These are phyloP conservation scores for Cantharis rustica DNA, from an alignment of 2,888 invertebrate species.

Conservation along the genomic window DNA sequence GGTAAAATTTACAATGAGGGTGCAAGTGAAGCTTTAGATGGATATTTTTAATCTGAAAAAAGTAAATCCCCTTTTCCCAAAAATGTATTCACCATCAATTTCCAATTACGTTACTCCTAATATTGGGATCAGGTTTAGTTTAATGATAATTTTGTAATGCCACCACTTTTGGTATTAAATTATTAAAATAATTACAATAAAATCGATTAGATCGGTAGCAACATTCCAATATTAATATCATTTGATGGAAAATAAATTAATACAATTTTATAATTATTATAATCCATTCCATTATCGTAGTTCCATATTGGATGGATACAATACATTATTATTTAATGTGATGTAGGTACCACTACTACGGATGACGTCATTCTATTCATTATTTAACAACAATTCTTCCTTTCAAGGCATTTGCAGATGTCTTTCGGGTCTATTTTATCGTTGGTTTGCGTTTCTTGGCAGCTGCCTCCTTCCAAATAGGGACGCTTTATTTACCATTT, in stretches of 20 bases:
- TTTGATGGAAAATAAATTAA: background rate
- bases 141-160: too few species aligned
- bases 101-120: too few species aligned
- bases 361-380: conserved; percentile 27
- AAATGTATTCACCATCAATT: too few species aligned
- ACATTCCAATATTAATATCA: background rate
- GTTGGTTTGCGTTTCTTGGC: conserved; percentile 24
- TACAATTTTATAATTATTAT: background rate
- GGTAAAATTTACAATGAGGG: too few species aligned
- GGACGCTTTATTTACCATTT: conserved; percentile 16
- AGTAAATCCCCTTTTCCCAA: background rate
- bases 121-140: too few species aligned
- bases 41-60: background rate
- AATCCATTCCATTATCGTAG: background rate
- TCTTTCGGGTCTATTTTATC: conserved; percentile 21
- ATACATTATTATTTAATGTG: background rate
- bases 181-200: background rate
- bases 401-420: conserved; percentile 31
- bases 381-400: conserved; percentile 23
- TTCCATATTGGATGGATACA: background rate
- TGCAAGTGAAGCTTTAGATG: background rate
- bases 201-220: background rate
- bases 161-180: background rate
- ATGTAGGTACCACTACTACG: background rate
- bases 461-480: conserved; percentile 21